Conservation (phyloP, 2,797 vertebrate genomes). For the Antrozous pallidus region DNA sequence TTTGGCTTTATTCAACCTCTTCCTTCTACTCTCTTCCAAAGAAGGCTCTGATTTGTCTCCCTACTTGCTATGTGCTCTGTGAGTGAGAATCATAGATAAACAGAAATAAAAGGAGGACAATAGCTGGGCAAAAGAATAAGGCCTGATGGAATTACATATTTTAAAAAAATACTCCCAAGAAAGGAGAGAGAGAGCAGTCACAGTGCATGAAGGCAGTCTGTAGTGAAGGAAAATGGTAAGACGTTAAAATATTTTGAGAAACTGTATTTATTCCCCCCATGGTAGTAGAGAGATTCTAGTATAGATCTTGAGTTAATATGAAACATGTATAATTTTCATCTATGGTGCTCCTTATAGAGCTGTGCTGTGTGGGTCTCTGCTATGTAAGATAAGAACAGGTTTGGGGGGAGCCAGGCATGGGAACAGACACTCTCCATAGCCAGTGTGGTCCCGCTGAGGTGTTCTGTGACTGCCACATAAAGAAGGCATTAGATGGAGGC, state of each 20-base stretch:
- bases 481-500: too few relatives aligned
- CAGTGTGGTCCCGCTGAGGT: rapidly evolving
- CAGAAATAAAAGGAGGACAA: background rate
- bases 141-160: background rate
- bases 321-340: background rate
- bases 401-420: background rate
- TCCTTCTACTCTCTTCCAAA: background rate
- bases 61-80: background rate
- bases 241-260: background rate
- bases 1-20: background rate
- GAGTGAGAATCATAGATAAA: background rate
- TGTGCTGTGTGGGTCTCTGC: background rate
- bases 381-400: background rate
- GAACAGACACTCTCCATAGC: background rate
- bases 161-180: background rate
- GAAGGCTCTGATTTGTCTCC: background rate
- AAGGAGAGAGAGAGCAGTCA: background rate
- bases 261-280: background rate
- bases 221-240: background rate
- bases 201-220: background rate
- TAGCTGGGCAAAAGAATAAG: background rate
- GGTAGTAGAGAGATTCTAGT: background rate
- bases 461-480: background rate
- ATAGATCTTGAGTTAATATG: background rate
- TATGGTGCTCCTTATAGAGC: background rate